Evolutionary conservation across 2,888 invertebrate species (phyloP), one percentile per base, ranked within the genome.

Genomic region (Ectemnius lituratus): DNA sequence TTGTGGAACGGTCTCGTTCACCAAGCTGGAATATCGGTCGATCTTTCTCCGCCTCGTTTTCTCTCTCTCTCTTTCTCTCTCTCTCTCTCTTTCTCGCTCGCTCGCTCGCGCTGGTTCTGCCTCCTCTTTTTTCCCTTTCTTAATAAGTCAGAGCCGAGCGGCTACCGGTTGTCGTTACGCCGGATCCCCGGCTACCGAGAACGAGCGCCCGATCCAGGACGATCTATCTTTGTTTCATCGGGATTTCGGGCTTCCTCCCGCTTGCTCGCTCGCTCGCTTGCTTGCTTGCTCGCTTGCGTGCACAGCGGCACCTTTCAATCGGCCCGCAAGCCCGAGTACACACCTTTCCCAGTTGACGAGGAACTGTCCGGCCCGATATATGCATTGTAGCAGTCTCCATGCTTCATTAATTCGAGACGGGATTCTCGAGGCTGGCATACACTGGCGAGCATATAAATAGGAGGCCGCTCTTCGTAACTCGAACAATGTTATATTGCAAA

Each of bases 91-190:
- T 3, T 59, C 18, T 20, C 20, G 58, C 18, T 11, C 78, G 73
- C 73, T 76, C 80, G 76, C 79, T 73, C 59, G 60, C 57, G 60
- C 18, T 64, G 60, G 70, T 63, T 75, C 71, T 70, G 67, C 76
- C 66, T 72, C 47, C 52, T 56, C 61, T 63, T 66, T 70, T 67
- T 47, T 16, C 70, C 16, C 52, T 52, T 52, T 52, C 52, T 52
- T 52, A 52, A 52, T 52, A 52, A 52, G 52, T 52, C 52, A 52
- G 52, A 52, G 52, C 52, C 52, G 52, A 52, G 52, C n/a, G 52
- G 52, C 52, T 52, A 52, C 52, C 52, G 52, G 52, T 52, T 52
- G 52, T 52, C 52, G 52, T 52, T 52, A 52, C 52, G 52, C 52
- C 52, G 52, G n/a, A 52, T 52, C 52, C n/a, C 52, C 52, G 16